Conservation (phyloP, 2,888 invertebrate genomes). For the Tachina grossa region DNA sequence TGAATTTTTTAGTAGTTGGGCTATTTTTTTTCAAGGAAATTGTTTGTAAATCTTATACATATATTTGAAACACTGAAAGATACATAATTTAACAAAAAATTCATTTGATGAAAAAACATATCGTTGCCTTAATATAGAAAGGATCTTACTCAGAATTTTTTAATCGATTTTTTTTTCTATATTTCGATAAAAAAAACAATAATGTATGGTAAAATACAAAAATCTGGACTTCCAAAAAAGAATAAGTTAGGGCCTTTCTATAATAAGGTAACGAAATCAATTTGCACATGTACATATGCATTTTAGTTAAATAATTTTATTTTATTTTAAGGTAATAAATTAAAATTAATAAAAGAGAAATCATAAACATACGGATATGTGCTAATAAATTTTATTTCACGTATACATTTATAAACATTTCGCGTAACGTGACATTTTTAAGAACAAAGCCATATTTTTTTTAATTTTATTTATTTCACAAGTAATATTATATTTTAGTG, state of each 20-base stretch:
- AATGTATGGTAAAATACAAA: too few species aligned
- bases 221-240: too few species aligned
- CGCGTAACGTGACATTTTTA: conserved; percentile 17
- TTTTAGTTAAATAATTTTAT: not conserved
- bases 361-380: not conserved
- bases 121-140: too few species aligned
- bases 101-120: too few species aligned
- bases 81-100: not conserved
- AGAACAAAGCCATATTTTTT: conserved; percentile 16
- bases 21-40: not conserved
- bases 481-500: conserved; percentile 7
- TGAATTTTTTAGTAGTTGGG: not conserved
- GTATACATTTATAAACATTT: conserved; percentile 2
- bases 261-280: too few species aligned
- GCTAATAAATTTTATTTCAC: not conserved
- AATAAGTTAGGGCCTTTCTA: too few species aligned
- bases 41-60: too few species aligned
- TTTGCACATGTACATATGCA: not conserved
- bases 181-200: too few species aligned
- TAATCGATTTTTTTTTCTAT: too few species aligned
- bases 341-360: conserved; percentile 42
- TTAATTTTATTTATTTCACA: not conserved
- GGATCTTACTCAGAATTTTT: too few species aligned
- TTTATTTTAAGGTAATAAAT: conserved; percentile 2
- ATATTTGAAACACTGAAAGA: not conserved